phyloP scores from a whole-genome alignment of 2,797 vertebrate species.

The Momotus momota region DNA sequence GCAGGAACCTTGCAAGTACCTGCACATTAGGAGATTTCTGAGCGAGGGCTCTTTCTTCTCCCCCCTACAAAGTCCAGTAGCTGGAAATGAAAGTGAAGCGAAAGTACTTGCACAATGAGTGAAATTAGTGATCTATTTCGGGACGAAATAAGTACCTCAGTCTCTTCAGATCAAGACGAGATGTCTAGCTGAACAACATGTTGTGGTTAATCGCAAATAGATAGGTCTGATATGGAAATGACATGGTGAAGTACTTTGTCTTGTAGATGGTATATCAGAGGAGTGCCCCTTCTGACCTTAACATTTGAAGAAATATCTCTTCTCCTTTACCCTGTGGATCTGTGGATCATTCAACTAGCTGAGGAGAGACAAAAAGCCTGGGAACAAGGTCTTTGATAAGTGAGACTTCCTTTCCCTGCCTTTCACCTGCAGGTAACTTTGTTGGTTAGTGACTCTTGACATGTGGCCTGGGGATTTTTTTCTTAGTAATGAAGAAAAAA shows the following conservation, averaged over 20 bases:
- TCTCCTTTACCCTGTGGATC: background rate
- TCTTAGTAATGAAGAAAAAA: background rate
- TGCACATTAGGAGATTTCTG: background rate
- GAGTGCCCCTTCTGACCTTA: background rate
- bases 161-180: background rate
- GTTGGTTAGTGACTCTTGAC: background rate
- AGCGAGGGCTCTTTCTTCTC: background rate
- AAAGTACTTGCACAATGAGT: background rate
- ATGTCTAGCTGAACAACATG: background rate
- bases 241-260: background rate
- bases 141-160: background rate
- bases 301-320: background rate
- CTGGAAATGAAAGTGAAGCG: background rate
- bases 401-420: background rate
- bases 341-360: background rate
- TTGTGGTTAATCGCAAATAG: background rate
- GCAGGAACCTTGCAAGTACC: background rate
- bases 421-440: background rate
- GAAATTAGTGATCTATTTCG: background rate
- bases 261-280: background rate
- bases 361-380: background rate
- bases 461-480: background rate
- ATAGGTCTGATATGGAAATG: background rate
- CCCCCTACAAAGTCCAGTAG: background rate
- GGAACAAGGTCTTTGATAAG: background rate